phyloP scores from a whole-genome alignment of 2,797 vertebrate genomes.

The Anguilla obscura region DNA sequence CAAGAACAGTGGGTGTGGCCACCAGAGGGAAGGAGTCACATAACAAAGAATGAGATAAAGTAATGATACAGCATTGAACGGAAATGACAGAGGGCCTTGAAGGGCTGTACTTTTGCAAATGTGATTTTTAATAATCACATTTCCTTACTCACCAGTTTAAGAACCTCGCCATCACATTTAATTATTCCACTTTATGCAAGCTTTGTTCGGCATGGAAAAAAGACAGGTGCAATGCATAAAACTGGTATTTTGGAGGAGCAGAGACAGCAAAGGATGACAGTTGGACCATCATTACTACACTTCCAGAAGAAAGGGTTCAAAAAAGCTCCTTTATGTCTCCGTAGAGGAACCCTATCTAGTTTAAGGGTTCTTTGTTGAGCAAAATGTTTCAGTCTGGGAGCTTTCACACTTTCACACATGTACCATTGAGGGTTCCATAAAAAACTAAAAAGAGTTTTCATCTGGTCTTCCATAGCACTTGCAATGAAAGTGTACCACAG shows the following conservation, averaged over 20 bases:
- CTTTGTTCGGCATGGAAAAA: neutral
- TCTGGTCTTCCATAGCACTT: neutral
- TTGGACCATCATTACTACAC: neutral
- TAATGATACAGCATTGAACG: neutral
- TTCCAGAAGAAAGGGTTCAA: too few species aligned
- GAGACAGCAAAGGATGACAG: neutral
- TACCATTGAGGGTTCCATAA: neutral
- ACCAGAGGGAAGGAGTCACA: neutral
- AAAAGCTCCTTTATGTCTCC: too few species aligned
- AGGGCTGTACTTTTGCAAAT: neutral
- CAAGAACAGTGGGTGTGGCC: neutral
- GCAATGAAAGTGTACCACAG: neutral
- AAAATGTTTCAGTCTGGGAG: too few species aligned
- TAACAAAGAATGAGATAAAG: neutral
- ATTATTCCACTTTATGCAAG: neutral
- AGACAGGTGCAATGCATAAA: neutral
- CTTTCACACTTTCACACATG: too few species aligned
- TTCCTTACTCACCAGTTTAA: neutral
- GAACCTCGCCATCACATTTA: neutral
- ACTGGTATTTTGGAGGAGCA: neutral
- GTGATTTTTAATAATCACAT: neutral
- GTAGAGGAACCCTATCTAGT: too few species aligned
- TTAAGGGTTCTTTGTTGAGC: too few species aligned
- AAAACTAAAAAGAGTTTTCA: neutral
- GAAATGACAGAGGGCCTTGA: neutral